Evolutionary conservation across 2,797 vertebrate genomes (phyloP).

Genomic region (Sebastes cheni): DNA sequence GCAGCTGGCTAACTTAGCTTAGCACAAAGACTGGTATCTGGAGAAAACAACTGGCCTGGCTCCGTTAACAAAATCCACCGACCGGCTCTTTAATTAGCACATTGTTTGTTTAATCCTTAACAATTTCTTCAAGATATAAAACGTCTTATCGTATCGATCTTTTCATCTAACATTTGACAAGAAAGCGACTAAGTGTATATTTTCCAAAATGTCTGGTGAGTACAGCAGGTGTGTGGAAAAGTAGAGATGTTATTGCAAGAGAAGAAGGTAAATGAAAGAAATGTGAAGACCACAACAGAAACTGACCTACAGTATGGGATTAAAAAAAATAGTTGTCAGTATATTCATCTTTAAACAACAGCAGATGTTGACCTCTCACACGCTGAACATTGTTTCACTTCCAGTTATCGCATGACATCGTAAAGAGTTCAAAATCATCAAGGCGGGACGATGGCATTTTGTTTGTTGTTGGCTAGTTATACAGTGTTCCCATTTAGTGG

Average conservation of each 20-base stretch:
- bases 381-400: slow-evolving; percentile 11
- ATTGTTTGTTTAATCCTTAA: background rate
- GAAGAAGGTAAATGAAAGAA: background rate
- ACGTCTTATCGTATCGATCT: background rate
- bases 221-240: slow-evolving; percentile 13
- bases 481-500: slow-evolving; percentile 44
- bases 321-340: background rate
- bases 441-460: slow-evolving; percentile 9
- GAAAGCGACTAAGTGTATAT: background rate
- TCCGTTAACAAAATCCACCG: background rate
- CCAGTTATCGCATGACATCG: slow-evolving; percentile 21
- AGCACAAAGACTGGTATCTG: background rate
- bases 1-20: background rate
- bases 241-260: background rate
- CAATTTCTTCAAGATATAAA: background rate
- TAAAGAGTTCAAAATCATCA: slow-evolving; percentile 6
- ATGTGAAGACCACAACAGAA: background rate
- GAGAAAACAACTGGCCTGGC: background rate
- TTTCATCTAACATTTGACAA: background rate
- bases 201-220: background rate
- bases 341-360: slow-evolving; percentile 6
- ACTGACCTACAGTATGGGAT: background rate
- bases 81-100: background rate
- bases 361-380: slow-evolving; percentile 11
- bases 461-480: slow-evolving; percentile 27